These are phyloP conservation scores for Cryptoblepharus egeriae DNA, from an alignment of 2,797 vertebrate genomes.

Conservation along the genomic window DNA sequence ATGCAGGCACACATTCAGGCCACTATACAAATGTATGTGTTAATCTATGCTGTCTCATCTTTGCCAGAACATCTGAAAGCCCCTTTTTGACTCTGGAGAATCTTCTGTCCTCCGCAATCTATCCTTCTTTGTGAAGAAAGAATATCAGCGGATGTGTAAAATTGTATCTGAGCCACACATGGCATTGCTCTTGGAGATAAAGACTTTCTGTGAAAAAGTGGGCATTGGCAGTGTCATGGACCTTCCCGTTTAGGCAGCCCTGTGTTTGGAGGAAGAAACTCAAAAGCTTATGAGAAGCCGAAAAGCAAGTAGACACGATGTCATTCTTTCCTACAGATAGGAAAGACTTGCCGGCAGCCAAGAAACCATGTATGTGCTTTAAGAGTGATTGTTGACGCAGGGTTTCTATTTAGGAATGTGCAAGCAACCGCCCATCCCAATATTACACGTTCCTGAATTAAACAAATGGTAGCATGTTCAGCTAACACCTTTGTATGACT, in stretches of 20 bases:
- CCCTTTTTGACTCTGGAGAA: not conserved
- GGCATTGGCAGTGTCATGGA: not conserved
- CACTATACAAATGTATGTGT: not conserved
- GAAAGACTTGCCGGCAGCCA: slow-evolving; percentile 23
- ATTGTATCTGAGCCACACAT: not conserved
- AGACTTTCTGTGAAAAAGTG: slow-evolving; percentile 2
- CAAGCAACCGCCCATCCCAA: slow-evolving; percentile 39
- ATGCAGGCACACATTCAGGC: not conserved
- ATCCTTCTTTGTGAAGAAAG: not conserved
- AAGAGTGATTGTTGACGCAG: slow-evolving; percentile 34
- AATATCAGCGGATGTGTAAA: not conserved
- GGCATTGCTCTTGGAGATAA: slow-evolving; percentile 7
- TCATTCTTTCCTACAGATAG: slow-evolving; percentile 49
- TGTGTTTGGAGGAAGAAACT: slow-evolving; percentile 29
- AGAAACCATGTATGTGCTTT: slow-evolving; percentile 28
- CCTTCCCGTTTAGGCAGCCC: not conserved
- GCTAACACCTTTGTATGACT: not conserved
- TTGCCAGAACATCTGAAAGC: not conserved
- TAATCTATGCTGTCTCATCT: slow-evolving; percentile 4
- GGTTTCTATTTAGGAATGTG: slow-evolving; percentile 45
- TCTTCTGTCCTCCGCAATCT: not conserved
- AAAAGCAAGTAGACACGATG: slow-evolving; percentile 59
- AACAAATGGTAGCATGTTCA: slow-evolving; percentile 26
- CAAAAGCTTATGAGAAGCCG: slow-evolving; percentile 23
- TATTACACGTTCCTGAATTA: not conserved